Base-by-base conservation (phyloP, 2,113 vertebrate species). In the Indri indri region DNA sequence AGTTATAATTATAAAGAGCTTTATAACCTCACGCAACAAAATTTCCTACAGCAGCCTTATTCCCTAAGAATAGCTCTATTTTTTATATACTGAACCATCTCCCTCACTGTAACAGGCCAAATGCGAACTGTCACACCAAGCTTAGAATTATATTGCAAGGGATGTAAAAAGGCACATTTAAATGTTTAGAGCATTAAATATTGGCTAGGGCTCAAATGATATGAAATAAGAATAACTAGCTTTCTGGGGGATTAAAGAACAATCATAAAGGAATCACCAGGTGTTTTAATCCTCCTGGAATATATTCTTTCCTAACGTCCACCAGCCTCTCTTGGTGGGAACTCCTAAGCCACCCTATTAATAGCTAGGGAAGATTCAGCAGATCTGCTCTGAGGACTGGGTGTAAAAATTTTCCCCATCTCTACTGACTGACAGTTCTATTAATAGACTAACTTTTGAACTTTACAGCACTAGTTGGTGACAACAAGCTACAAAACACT, bases 391-490 rank as follows among this genome's bases (percentile, higher is more conserved):
- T 97, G 86, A 91, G 32, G 57, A 63, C 88, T 57, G 42, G 89
- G 88, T 45, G 25, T 97, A 97, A 97, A 98, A 77, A 65, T 92
- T 81, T 57, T 30, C 88, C 82, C 23, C 34, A 94, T 95, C 92
- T 89, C 50, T 45, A 17, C 8, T 96, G 9, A 47, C 93, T 50
- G 92, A 76, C 95, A 30, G 83, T 77, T 96, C 96, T 98, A 98
- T 98, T 97, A 98, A 98, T 97, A 98, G 92, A 91, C 74, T 81
- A 57, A 77, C 66, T 65, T 96, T 92, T 97, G 93, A 91, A 96
- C 96, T 96, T 96, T 71, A 71, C 50, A 83, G 79, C 91, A 93
- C 92, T 50, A 25, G 68, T 61, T 27, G 74, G 88, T 74, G 42
- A 91, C 95, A 92, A 93, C 82, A 85, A 92, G 87, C 80, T 66